Percentiles rank a stretch among this genome's conserved stretches.
phyloP scores from a whole-genome alignment of 2,888 invertebrate genomes.

The Bibio marci region DNA sequence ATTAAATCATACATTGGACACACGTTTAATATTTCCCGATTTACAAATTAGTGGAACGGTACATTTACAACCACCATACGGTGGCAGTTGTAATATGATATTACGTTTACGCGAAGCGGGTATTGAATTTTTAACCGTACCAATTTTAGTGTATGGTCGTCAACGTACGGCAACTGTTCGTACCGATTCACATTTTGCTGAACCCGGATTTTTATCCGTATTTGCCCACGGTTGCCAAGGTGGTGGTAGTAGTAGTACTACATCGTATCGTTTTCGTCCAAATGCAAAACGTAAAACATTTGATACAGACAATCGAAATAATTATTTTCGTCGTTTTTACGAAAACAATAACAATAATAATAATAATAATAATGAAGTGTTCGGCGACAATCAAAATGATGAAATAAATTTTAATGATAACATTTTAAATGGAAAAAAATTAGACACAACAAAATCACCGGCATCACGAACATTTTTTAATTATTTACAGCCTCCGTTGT shows the following conservation, averaged over 20 bases:
- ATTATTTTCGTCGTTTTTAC: not conserved
- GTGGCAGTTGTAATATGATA: conserved; percentile 59
- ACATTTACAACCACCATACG: conserved; percentile 35
- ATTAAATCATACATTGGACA: conserved; percentile 53
- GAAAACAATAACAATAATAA: too few species aligned
- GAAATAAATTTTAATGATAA: not conserved
- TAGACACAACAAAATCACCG: not conserved
- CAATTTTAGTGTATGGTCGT: conserved; percentile 23
- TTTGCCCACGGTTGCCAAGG: conserved; percentile 68
- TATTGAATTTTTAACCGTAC: conserved; percentile 59
- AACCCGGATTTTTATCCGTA: conserved; percentile 70
- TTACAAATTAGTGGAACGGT: conserved; percentile 63
- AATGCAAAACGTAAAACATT: conserved; percentile 18
- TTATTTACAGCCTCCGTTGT: not conserved
- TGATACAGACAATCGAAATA: not conserved
- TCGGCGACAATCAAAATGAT: not conserved
- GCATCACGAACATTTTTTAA: not conserved
- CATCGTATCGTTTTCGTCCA: conserved; percentile 21
- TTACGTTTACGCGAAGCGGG: conserved; percentile 58
- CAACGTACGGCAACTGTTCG: conserved; percentile 29
- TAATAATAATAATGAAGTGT: not conserved
- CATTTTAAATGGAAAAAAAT: too few species aligned
- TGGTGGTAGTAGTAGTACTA: too few species aligned
- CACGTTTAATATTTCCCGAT: conserved; percentile 60
- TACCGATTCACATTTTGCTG: conserved; percentile 71